Percentiles rank a stretch among this genome's conserved stretches.
These are phyloP conservation scores for Sinohyriopsis cumingii DNA, from an alignment of 2,888 invertebrate genomes.

Conservation along the genomic window DNA sequence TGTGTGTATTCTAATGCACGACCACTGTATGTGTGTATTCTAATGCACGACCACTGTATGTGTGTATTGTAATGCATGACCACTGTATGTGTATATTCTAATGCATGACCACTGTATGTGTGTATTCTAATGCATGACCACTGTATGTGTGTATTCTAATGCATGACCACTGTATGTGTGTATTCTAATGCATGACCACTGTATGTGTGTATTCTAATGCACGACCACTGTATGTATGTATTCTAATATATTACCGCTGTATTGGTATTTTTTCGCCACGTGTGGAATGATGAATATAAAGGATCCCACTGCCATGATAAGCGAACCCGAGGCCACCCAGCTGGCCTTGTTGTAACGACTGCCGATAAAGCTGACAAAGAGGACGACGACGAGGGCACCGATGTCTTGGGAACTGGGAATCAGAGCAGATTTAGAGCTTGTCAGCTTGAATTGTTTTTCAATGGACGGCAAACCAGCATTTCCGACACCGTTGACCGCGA, in stretches of 20 bases:
- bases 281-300: constrained; percentile 53
- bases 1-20: too few relatives aligned
- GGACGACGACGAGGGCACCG: constrained; percentile 43
- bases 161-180: too few relatives aligned
- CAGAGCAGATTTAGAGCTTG: constrained; percentile 35
- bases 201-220: too few relatives aligned
- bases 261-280: constrained; percentile 33
- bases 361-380: constrained; percentile 50
- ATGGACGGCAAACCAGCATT: constrained; percentile 47
- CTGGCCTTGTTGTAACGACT: constrained; percentile 41
- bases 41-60: too few relatives aligned
- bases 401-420: constrained; percentile 32
- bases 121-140: too few relatives aligned
- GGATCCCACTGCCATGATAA: constrained; percentile 50
- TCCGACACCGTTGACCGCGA: constrained; percentile 52
- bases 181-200: too few relatives aligned
- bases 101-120: too few relatives aligned
- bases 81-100: too few relatives aligned
- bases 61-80: too few relatives aligned
- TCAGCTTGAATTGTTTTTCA: constrained; percentile 48
- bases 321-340: constrained; percentile 45
- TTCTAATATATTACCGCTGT: constrained; percentile 19
- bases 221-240: neutral
- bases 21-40: too few relatives aligned
- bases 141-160: too few relatives aligned